Conservation (phyloP, 2,113 vertebrate species). For the Dipodomys ordii region DNA sequence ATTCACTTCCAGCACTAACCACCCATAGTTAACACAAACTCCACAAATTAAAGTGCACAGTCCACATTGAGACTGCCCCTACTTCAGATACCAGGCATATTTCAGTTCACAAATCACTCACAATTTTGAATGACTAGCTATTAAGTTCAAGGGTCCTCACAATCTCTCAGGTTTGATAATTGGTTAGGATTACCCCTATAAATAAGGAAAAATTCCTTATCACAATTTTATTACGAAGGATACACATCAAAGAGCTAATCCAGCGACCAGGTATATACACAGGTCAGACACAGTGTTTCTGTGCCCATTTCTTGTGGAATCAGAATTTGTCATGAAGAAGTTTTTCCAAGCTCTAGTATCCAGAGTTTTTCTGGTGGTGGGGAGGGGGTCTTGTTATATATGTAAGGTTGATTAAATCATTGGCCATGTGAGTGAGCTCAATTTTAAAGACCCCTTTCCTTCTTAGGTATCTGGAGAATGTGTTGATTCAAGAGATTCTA, state of each 20-base stretch:
- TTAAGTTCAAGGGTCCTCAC: background rate
- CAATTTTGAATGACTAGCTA: background rate
- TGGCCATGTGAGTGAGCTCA: background rate
- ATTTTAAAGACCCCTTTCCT: background rate
- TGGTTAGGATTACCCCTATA: background rate
- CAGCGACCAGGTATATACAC: background rate
- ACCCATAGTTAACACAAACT: background rate
- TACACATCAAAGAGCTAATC: background rate
- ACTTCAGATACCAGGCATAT: background rate
- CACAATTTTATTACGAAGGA: background rate
- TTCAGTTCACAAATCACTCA: background rate
- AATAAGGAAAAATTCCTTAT: background rate
- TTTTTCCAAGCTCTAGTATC: background rate
- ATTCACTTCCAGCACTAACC: background rate
- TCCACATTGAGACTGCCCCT: background rate
- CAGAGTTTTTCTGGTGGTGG: background rate
- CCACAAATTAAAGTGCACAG: background rate
- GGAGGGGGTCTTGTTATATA: background rate
- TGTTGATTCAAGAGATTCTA: background rate
- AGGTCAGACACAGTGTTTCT: background rate
- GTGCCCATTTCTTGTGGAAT: background rate
- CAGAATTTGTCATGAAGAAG: background rate
- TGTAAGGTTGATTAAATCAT: background rate
- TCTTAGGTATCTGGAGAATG: background rate
- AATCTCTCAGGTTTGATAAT: background rate